Evolutionary conservation across 2,113 vertebrate genomes (phyloP), one percentile per base, ranked within the genome.

Genomic region (Natator depressus): DNA sequence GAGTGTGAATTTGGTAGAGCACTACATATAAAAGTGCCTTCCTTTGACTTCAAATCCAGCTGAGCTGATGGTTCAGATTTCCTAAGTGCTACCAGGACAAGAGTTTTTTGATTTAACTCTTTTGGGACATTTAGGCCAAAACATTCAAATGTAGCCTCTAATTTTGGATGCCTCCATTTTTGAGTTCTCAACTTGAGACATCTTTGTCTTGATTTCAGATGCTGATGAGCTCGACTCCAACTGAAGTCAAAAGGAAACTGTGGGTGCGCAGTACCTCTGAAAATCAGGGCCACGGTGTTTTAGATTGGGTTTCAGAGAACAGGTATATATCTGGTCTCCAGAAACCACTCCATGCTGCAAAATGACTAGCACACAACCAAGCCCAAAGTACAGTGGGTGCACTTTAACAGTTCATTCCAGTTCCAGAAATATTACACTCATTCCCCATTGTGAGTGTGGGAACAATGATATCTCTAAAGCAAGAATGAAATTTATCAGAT

Each of bases 61-160:
- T 78, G 31, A 5, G 62, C 95, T 96, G 94, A 16, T 59, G 84
- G 69, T 89, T 62, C 38, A 82, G 38, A 93, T 82, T 31, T 65
- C 24, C 78, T 65, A 96, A 91, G 20, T 25, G 81, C 50, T 53
- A 80, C 88, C 79, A 95, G 86, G 46, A 4, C 14, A 82, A 5
- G n/a, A 87, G 38, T 88, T 83, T 95, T 96, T 96, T 96, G 47
- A 94, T 90, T 92, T 94, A 57, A 53, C 35, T 82, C 27, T 29
- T 91, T 25, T 93, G 89, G 53, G 89, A 59, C 80, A 95, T 95
- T 95, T 91, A 93, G 89, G 89, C 9, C 62, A 54, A 94, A 86
- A 22, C 65, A 86, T 84, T 17, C 0, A 29, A 90, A 94, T 92
- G 90, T 19, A 0, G 35, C 50, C 47, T 50, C 91, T 91, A 88